Evolutionary conservation across 1,140 invertebrate species (phyloP), one percentile per base, ranked within the genome.

Genomic region (Oryzaephilus surinamensis): DNA sequence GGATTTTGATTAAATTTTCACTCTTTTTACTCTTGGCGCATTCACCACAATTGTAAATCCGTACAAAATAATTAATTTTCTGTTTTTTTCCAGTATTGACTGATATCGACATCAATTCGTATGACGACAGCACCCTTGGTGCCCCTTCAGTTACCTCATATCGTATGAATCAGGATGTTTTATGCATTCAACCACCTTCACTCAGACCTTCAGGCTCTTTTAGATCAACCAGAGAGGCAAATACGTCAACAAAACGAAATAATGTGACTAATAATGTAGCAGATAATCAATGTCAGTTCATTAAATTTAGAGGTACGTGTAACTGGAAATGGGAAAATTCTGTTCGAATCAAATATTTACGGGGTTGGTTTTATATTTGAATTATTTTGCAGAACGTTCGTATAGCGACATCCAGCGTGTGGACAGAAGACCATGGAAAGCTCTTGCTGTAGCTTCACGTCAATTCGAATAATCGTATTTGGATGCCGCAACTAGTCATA

Each of bases 371-470:
- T n/a, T n/a, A n/a, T n/a, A n/a, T n/a, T n/a, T n/a, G n/a, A n/a
- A n/a, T 35, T 49, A 17, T 26, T 4, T 57, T 57, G 23, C 43
- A 60, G 57, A 60, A 48, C 55, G 57, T 45, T 60, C 57, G 2
- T 56, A 60, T 40, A 60, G 57, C 31, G 57, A 60, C 32, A 60
- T 60, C 27, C 57, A 60, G 35, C 46, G 52, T 32, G 51, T 57
- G 6, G 54, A 58, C 31, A 47, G 51, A 19, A 44, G 54, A 42
- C 43, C 45, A 11, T 55, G 51, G 48, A 48, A n/a, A n/a, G n/a
- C n/a, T n/a, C n/a, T n/a, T n/a, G n/a, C n/a, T n/a, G n/a, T n/a
- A n/a, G n/a, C n/a, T n/a, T n/a, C n/a, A n/a, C n/a, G n/a, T n/a
- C n/a, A n/a, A n/a, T n/a, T n/a, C n/a, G n/a, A n/a, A n/a, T n/a